Base-by-base conservation (phyloP, 1,140 invertebrate genomes). In the Dendroctonus ponderosae region DNA sequence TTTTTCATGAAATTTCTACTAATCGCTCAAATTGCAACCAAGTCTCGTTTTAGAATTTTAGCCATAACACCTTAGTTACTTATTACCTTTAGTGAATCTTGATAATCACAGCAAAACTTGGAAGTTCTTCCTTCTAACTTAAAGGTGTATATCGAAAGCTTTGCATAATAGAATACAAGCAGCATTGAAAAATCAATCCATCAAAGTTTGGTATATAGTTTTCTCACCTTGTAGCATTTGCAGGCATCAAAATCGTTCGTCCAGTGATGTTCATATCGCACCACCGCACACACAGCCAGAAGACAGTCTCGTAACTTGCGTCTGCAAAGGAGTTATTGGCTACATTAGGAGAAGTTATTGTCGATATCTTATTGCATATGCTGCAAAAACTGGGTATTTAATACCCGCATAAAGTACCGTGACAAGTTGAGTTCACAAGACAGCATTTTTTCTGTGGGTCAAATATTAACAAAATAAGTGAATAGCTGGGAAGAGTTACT, bases 281-380 rank as follows among this genome's bases (percentile, higher is more conserved):
- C 70, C 51, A 62, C 68, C 70, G 59, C 68, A 70, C 68, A 71
- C 68, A 70, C 53, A 67, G 67, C 66, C 60, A 60, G n/a, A 52
- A 46, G 54, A 53, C 68, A 62, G 53, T 54, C 48, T 63, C 68
- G 68, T 71, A 70, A 71, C 61, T 71, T 48, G 65, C 59, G 54
- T 60, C 50, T 48, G 66, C 48, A n/a, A 52, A 54, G 26, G 53
- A 71, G 53, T 71, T 71, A 71, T 70, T 66, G 64, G 54, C 37
- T 60, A 71, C 70, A 71, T 71, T 71, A 71, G 61, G 53, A 57
- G 42, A 52, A 71, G 54, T 63, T 71, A 69, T 71, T 71, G 66
- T 51, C 44, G 70, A 71, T 71, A 71, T 68, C 68, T 71, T 52
- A 59, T 71, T 69, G 61, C 70, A 70, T 66, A 65, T 64, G 52